phyloP scores from a whole-genome alignment of 2,797 vertebrate species.

The Ctenopoma multispine region DNA sequence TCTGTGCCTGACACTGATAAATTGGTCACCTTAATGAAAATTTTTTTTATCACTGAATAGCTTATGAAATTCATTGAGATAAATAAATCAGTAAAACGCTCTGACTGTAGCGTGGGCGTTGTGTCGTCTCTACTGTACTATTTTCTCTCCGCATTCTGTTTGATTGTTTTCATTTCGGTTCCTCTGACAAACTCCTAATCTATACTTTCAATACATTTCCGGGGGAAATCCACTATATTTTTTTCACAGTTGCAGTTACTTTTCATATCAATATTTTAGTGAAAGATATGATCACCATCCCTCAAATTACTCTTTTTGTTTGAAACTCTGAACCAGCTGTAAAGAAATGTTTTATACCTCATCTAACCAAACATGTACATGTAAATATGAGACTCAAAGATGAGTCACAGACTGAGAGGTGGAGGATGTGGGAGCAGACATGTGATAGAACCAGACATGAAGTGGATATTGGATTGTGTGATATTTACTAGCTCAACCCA shows the following conservation, averaged over 20 bases:
- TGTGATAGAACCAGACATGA: not conserved
- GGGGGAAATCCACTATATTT: not conserved
- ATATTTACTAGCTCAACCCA: not conserved
- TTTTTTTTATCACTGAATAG: no score
- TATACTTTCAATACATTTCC: no score
- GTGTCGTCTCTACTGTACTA: not conserved
- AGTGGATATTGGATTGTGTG: not conserved
- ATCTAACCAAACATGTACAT: not conserved
- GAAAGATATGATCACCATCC: not conserved
- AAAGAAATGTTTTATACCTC: not conserved
- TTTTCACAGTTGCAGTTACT: not conserved
- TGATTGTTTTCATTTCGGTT: not conserved
- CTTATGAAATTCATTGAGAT: not conserved
- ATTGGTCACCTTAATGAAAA: not conserved
- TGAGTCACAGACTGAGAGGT: conserved; percentile 32
- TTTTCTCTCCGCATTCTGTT: not conserved
- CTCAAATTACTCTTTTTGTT: no score
- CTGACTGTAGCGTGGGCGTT: not conserved
- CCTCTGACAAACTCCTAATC: no score
- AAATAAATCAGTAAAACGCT: no score
- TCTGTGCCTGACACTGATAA: not conserved
- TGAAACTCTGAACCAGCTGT: not conserved
- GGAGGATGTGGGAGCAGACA: conserved; percentile 1
- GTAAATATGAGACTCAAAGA: not conserved
- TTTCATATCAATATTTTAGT: not conserved